A percentile compares a stretch with the other conserved stretches of the same genome.
Evolutionary conservation across 2,113 vertebrate genomes (phyloP).

Genomic region (Sorex fumeus): DNA sequence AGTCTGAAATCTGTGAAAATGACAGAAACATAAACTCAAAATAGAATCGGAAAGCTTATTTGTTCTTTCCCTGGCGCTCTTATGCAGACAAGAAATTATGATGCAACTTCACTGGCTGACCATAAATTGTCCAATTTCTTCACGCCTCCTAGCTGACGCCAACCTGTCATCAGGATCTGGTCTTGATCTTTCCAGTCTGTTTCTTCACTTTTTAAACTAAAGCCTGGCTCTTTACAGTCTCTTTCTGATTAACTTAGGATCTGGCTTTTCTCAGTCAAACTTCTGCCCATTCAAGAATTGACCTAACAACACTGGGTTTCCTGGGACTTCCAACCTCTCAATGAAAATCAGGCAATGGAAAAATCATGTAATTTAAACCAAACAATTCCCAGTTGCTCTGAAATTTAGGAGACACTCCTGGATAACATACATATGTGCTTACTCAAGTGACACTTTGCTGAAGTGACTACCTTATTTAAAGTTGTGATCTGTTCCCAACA

Average conservation of each 20-base stretch:
- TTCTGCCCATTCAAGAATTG: conserved; percentile 73
- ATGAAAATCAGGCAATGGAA: conserved; percentile 62
- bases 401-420: conserved; percentile 13
- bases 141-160: conserved; percentile 77
- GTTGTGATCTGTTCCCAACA: neutral
- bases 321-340: conserved; percentile 67
- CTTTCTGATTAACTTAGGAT: conserved; percentile 71
- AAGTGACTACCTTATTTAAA: conserved; percentile 14
- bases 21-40: conserved; percentile 63
- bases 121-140: conserved; percentile 82
- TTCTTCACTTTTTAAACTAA: conserved; percentile 68
- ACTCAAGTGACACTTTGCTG: neutral
- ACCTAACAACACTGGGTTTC: conserved; percentile 61
- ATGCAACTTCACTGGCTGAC: conserved; percentile 56
- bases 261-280: conserved; percentile 75
- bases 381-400: conserved; percentile 20
- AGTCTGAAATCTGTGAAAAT: conserved; percentile 56
- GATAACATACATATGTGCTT: neutral
- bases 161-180: conserved; percentile 78
- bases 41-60: conserved; percentile 70
- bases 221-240: conserved; percentile 62
- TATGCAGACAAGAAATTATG: conserved; percentile 61
- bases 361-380: conserved; percentile 51
- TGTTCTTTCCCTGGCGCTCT: conserved; percentile 69
- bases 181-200: conserved; percentile 79